Evolutionary conservation across 2,797 vertebrate genomes (phyloP).

Genomic region (Tragelaphus eurycerus): DNA sequence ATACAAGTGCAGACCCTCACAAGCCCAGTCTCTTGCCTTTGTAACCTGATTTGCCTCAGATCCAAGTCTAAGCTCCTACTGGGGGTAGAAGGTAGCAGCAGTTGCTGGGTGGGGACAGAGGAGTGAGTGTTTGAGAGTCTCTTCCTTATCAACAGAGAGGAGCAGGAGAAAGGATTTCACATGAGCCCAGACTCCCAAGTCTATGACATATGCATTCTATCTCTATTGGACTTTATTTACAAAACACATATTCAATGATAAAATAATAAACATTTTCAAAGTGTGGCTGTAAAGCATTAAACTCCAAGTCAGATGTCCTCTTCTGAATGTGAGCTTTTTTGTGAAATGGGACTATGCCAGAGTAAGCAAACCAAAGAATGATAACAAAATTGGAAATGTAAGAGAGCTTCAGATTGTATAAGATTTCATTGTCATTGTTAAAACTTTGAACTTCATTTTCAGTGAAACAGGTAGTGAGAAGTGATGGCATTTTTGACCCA

Average conservation of each 20-base stretch:
- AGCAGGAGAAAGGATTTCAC: background rate
- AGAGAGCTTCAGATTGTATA: background rate
- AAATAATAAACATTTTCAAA: background rate
- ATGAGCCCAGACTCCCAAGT: background rate
- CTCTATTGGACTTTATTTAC: background rate
- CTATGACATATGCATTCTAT: background rate
- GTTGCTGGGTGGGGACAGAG: background rate
- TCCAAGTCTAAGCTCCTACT: no score
- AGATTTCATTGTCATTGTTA: background rate
- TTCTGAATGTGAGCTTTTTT: background rate
- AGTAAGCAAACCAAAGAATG: background rate
- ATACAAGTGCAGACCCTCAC: background rate
- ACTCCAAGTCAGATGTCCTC: fast-evolving
- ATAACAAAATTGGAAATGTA: background rate
- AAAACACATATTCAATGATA: background rate
- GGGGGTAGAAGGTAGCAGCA: background rate
- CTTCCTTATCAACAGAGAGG: background rate
- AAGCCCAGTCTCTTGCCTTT: background rate
- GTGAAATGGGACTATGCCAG: background rate
- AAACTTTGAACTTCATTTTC: background rate
- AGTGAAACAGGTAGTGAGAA: background rate
- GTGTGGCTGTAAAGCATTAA: background rate
- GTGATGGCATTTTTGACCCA: background rate
- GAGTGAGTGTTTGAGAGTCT: background rate
- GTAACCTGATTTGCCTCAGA: background rate